Evolutionary conservation across 1,140 invertebrate species (phyloP), one percentile per base, ranked within the genome.

Genomic region (Trichoplusia ni): DNA sequence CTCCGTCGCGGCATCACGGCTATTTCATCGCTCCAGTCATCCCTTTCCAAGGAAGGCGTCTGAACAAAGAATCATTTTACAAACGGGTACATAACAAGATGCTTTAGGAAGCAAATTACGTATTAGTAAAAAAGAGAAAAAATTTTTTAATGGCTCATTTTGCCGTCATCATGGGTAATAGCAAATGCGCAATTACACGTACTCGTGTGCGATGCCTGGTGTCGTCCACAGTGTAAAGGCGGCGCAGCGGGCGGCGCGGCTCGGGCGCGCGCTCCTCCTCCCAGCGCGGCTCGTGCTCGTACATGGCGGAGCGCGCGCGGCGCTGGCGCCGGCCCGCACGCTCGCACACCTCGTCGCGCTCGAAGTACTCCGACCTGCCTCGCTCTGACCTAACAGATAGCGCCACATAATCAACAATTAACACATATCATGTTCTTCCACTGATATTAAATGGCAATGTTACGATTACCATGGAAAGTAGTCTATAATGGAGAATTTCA

Each of bases 1-100:
- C 76, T 66, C 11, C 84, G 63, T 7, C 77, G 64, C 7, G 71
- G 70, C 9, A 79, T 25, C 0, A 69, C 71, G 0, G 68, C 75
- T 2, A 71, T 64, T 27, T 82, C 85, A 14, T 86, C 86, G 38
- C 84, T 86, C 79, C 80, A 89, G 0, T 86, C 84, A 13, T 84
- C 86, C 58, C 82, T 65, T 0, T 84, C 86, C 11, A 84, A 79
- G 0, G 86, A 85, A 4, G 84, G 82, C 0, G 80, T 72, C 84
- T 84, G 51, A 4, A 67, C 63, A 58, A 42, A 31, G 44, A n/a
- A 27, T 27, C 27, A 33, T n/a, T n/a, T n/a, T n/a, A n/a, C n/a
- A n/a, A n/a, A n/a, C n/a, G n/a, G n/a, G n/a, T n/a, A n/a, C n/a
- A n/a, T n/a, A n/a, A n/a, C n/a, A n/a, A n/a, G n/a, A n/a, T n/a